Conservation (phyloP, 2,113 vertebrate species). For the Salvelinus alpinus region DNA sequence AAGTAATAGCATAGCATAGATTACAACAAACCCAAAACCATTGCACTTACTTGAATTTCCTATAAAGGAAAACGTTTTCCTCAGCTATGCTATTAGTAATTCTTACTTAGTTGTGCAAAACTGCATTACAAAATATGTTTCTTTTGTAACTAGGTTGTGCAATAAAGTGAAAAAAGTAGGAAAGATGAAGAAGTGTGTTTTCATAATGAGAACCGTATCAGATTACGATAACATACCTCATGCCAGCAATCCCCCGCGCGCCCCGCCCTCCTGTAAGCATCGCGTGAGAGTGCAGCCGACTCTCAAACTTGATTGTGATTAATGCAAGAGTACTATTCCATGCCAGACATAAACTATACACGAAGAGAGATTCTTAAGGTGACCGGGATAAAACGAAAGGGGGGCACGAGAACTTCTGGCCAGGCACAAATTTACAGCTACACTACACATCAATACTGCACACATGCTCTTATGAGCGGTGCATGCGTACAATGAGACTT, state of each 20-base stretch:
- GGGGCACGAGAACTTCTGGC: neutral
- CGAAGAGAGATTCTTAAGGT: slow-evolving; percentile 64
- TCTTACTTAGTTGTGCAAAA: neutral
- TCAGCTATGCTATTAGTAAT: neutral
- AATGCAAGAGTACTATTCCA: slow-evolving; percentile 65
- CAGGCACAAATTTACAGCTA: neutral
- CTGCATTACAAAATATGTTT: neutral
- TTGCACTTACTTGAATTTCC: neutral
- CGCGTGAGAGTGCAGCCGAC: slow-evolving; percentile 75
- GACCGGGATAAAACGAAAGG: slow-evolving; percentile 19
- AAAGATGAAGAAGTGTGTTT: slow-evolving; percentile 29
- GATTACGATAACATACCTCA: slow-evolving; percentile 70
- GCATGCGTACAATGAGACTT: too few species aligned
- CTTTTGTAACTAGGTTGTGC: neutral
- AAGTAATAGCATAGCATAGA: neutral
- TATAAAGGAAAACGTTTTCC: neutral
- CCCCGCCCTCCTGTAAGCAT: slow-evolving; percentile 68
- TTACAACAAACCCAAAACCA: neutral
- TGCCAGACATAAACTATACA: slow-evolving; percentile 57
- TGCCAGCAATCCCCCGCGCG: slow-evolving; percentile 31
- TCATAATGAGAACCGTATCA: slow-evolving; percentile 49
- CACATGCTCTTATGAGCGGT: neutral
- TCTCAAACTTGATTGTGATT: slow-evolving; percentile 71
- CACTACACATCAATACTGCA: neutral
- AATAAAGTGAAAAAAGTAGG: slow-evolving; percentile 9